Conservation (phyloP, 2,113 vertebrate species). For the Pseudolaguvia tuberculata region DNA sequence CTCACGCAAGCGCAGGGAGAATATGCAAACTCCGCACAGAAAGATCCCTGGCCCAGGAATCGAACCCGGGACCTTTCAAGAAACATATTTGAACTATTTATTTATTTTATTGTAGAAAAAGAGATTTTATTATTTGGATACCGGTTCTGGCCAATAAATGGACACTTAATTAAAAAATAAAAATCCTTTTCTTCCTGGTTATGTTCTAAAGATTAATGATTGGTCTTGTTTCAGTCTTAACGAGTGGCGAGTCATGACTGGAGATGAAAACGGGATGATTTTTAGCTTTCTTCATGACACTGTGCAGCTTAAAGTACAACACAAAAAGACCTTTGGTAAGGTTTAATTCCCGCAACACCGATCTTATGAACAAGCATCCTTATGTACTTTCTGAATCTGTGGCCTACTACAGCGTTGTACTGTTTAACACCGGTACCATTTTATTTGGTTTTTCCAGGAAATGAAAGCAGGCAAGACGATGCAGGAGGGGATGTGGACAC, state of each 20-base stretch:
- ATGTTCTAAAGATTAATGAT: background rate
- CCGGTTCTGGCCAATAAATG: too few relatives aligned
- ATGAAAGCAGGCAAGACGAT: constrained; percentile 21
- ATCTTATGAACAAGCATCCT: background rate
- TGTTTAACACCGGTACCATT: background rate
- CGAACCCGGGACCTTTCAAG: too few relatives aligned
- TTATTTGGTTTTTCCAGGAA: constrained; percentile 48
- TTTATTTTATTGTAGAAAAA: too few relatives aligned
- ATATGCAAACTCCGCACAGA: too few relatives aligned
- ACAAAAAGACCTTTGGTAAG: constrained; percentile 55
- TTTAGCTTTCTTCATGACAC: constrained; percentile 66
- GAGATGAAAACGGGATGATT: constrained; percentile 31
- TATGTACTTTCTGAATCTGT: background rate
- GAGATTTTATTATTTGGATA: too few relatives aligned
- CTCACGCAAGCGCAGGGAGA: too few relatives aligned
- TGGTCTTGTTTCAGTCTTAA: constrained; percentile 56
- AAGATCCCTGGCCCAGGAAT: too few relatives aligned
- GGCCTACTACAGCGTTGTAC: background rate
- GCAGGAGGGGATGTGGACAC: constrained; percentile 55
- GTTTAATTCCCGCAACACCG: background rate
- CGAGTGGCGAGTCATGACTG: constrained; percentile 62
- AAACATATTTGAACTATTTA: too few relatives aligned
- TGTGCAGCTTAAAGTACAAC: constrained; percentile 57
- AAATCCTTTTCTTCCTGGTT: too few relatives aligned
- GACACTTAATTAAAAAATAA: too few relatives aligned